These are phyloP conservation scores for Heliconius hermathena DNA, from an alignment of 1,140 invertebrate genomes.

Conservation along the genomic window DNA sequence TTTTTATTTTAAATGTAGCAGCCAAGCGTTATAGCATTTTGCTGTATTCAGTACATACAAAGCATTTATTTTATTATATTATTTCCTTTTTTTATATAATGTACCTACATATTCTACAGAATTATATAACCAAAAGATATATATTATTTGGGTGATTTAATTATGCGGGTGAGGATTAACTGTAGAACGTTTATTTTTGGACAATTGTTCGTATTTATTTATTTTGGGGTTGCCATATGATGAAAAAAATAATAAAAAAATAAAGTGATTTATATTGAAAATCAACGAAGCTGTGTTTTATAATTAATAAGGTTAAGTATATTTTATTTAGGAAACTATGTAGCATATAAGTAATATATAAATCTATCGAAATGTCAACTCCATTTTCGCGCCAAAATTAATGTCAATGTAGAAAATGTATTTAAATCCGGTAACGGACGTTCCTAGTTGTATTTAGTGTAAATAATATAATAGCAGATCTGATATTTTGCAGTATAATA, in stretches of 20 bases:
- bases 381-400: neutral
- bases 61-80: constrained; percentile 37
- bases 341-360: neutral
- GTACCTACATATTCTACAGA: neutral
- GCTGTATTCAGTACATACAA: constrained; percentile 38
- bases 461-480: constrained; percentile 20
- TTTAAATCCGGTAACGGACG: neutral
- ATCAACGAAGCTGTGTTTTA: neutral
- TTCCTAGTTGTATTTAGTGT: constrained; percentile 27
- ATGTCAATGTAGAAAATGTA: neutral
- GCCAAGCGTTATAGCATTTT: constrained; percentile 29
- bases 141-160: constrained; percentile 8
- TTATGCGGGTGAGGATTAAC: constrained; percentile 26
- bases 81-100: neutral
- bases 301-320: neutral
- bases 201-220: neutral
- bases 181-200: constrained; percentile 7
- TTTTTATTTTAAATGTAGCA: neutral
- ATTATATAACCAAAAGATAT: neutral
- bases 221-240: neutral
- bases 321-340: neutral
- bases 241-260: neutral
- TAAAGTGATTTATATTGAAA: neutral
- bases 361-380: neutral
- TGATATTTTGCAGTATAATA: constrained; percentile 19